Base-by-base conservation (phyloP, 2,797 vertebrate genomes). In the Lepidocolaptes lacrymiger region DNA sequence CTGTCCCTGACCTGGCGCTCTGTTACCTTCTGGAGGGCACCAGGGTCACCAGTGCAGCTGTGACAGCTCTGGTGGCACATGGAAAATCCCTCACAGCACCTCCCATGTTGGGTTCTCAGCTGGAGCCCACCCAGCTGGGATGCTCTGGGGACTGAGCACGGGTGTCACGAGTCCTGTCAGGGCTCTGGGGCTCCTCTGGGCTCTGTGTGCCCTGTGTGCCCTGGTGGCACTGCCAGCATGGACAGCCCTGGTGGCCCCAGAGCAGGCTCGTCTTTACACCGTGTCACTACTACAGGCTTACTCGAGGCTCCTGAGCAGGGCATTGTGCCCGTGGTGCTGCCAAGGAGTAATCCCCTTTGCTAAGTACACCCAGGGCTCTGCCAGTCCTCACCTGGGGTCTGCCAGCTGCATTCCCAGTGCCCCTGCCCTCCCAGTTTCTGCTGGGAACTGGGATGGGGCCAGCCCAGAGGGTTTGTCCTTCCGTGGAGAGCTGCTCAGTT, bases 271-370 rank as follows among this genome's bases (percentile, higher is more conserved):
- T 22, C 91, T 84, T 75, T 62, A 52, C 1, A 2, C 61, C 9
- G 61, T 62, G 76, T 46, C 3, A 1, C 87, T 95, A 93, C 85
- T 85, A 46, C 55, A 34, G 84, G 88, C 91, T 96, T 92, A 85
- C 39, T 23, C 67, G 52, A 74, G 86, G 48, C 91, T 93, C 75
- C 86, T 37, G 81, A 92, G 86, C 37, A 13, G 79, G 88, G 66
- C 64, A 67, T 88, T 89, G 91, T 96, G 86, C 88, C 52, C 37
- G 27, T 61, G 68, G 46, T 72, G 89, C 67, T 91, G 5, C 77
- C 1, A 5, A 93, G 91, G 75, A 75, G 46, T 92, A 96, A 96
- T 96, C 93, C 92, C 94, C 95, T 96, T 93, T 95, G n/a, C 72
- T 85, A 46, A 95, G 74, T 74, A 63, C 86, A 91, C 32, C 52